Conservation (phyloP, 2,113 vertebrate species). For the Bos javanicus region DNA sequence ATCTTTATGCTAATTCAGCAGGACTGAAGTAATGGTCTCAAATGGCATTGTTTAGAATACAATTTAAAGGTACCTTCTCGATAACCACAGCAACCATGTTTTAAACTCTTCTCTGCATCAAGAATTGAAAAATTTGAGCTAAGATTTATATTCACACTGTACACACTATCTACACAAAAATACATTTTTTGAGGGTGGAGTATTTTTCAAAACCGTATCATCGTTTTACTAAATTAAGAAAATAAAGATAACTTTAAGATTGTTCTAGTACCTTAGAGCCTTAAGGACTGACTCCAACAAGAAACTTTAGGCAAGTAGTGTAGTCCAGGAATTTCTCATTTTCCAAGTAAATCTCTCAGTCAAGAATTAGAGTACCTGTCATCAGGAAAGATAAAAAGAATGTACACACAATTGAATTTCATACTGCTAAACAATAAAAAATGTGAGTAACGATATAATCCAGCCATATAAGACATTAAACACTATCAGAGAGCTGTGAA, state of each 20-base stretch:
- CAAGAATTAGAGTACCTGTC: not conserved
- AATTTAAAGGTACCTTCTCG: not conserved
- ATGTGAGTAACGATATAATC: not conserved
- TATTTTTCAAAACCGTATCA: not conserved
- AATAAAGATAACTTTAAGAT: not conserved
- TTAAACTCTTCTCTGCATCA: not conserved
- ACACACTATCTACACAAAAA: not conserved
- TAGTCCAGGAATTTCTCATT: constrained; percentile 15
- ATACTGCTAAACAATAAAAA: constrained; percentile 50
- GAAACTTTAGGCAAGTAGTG: not conserved
- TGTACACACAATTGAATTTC: constrained; percentile 49
- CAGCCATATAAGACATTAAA: constrained; percentile 7
- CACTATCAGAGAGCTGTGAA: not conserved
- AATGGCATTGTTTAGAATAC: not conserved
- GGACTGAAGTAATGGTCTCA: not conserved
- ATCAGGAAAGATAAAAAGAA: constrained; percentile 42
- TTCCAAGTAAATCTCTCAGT: constrained; percentile 18
- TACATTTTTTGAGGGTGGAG: not conserved
- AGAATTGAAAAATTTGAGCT: not conserved
- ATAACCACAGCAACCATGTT: not conserved
- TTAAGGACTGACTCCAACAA: not conserved
- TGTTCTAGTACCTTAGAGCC: not conserved
- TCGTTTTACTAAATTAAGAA: not conserved
- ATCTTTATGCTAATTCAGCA: not conserved
- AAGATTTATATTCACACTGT: not conserved